phyloP scores from a whole-genome alignment of 2,797 vertebrate genomes.

The Onychomys arenicola region DNA sequence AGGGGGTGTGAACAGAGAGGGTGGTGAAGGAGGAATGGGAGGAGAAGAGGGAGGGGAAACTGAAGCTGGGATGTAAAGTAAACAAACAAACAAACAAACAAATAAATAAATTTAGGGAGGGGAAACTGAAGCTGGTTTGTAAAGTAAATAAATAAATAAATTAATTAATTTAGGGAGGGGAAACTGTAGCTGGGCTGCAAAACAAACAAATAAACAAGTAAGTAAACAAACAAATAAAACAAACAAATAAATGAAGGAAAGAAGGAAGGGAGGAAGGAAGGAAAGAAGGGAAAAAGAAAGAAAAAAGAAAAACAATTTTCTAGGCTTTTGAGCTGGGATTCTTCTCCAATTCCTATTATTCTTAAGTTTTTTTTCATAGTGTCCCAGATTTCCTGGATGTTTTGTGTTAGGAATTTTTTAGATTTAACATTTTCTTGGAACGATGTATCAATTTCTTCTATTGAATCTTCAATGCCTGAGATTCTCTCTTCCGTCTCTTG shows the following conservation, averaged over 20 bases:
- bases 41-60: background rate
- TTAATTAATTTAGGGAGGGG: too few relatives aligned
- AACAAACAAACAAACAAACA: too few relatives aligned
- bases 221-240: too few relatives aligned
- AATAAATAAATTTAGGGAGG: too few relatives aligned
- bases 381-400: background rate
- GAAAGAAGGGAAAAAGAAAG: background rate
- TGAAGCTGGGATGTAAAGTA: too few relatives aligned
- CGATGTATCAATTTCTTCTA: background rate
- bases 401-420: background rate
- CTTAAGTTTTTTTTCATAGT: background rate
- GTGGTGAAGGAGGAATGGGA: background rate
- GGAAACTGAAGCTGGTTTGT: too few relatives aligned
- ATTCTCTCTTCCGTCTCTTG: background rate
- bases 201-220: too few relatives aligned
- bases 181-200: too few relatives aligned
- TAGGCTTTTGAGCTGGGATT: background rate
- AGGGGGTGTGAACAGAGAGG: too few relatives aligned
- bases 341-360: background rate
- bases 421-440: background rate
- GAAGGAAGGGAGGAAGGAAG: too few relatives aligned
- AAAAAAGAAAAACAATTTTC: background rate
- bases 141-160: too few relatives aligned
- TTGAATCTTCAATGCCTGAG: background rate
- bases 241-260: too few relatives aligned